Percentiles rank a stretch among this genome's conserved stretches.
phyloP scores from a whole-genome alignment of 2,797 vertebrate genomes.

The Menidia menidia region DNA sequence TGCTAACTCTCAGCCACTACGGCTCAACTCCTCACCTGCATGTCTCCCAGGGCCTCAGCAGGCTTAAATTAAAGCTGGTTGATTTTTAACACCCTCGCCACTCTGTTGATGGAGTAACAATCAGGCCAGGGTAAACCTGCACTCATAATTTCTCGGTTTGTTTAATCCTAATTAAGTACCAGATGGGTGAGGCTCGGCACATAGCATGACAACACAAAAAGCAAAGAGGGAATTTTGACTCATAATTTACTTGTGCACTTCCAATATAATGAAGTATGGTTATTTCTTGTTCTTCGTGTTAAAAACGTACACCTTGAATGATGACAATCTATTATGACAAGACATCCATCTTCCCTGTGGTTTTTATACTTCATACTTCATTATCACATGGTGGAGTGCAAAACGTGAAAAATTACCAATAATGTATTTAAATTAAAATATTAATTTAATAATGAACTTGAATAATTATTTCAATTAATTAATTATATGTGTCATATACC shows the following conservation, averaged over 20 bases:
- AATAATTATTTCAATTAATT: background rate
- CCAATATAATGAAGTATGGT: background rate
- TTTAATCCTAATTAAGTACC: constrained; percentile 39
- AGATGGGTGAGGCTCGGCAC: constrained; percentile 24
- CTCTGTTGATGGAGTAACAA: constrained; percentile 25
- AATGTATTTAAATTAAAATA: background rate
- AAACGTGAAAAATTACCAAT: background rate
- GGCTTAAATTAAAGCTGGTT: constrained; percentile 22
- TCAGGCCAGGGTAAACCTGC: constrained; percentile 15
- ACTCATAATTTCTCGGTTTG: constrained; percentile 36
- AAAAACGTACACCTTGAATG: background rate
- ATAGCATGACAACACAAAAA: background rate
- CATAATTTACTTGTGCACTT: background rate
- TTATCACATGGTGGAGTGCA: background rate
- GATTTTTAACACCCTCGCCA: constrained; percentile 38
- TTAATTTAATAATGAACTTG: background rate
- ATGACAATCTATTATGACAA: background rate
- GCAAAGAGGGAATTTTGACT: constrained; percentile 10
- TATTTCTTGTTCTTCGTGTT: background rate
- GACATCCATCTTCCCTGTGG: no score
- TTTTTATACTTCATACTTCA: background rate
- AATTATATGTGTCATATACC: background rate
- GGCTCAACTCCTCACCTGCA: constrained; percentile 40
- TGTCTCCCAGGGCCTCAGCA: constrained; percentile 31
- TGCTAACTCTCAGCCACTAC: constrained; percentile 41